phyloP scores from a whole-genome alignment of 2,797 vertebrate species.

The Acomys russatus region DNA sequence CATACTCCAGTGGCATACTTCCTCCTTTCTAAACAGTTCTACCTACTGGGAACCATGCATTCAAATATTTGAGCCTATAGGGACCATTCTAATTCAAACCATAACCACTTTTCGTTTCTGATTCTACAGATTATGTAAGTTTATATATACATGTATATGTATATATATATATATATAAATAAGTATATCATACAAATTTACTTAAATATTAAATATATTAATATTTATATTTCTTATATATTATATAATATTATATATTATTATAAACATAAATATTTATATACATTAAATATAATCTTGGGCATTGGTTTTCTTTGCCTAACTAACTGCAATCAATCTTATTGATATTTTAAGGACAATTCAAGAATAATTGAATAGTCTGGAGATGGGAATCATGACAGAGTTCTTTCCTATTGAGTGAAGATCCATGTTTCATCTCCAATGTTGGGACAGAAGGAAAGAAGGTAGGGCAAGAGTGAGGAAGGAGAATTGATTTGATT shows the following conservation, averaged over 20 bases:
- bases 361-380: not conserved
- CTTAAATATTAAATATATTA: no score
- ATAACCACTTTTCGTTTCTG: not conserved
- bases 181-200: not conserved
- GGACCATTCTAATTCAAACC: not conserved
- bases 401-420: not conserved
- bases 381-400: not conserved
- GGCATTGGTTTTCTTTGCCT: slow-evolving; percentile 9
- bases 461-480: no score
- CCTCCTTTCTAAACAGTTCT: not conserved
- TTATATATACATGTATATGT: not conserved
- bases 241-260: no score
- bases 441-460: not conserved
- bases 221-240: no score
- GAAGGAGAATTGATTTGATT: not conserved
- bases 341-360: not conserved
- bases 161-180: not conserved
- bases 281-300: not conserved
- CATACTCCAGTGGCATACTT: not conserved
- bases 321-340: not conserved
- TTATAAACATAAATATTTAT: no score
- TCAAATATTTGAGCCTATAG: not conserved
- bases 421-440: not conserved
- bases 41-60: not conserved
- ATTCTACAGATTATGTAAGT: slow-evolving; percentile 21